phyloP scores from a whole-genome alignment of 1,140 invertebrate species.

The Tachypleus tridentatus region DNA sequence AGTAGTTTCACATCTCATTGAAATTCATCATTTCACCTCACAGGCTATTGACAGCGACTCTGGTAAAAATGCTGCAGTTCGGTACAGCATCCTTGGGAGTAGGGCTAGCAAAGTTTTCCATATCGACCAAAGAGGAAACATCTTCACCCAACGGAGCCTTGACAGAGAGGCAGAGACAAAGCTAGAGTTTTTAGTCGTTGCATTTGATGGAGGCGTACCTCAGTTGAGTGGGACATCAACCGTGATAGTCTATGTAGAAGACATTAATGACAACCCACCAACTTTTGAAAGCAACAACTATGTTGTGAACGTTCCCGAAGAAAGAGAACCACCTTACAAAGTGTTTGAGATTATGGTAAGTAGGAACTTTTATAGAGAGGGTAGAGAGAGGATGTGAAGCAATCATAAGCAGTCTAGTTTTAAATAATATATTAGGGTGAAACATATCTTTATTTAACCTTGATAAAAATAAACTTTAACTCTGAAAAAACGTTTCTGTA shows the following conservation, averaged over 20 bases:
- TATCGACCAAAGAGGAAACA: conserved; percentile 35
- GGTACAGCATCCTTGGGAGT: conserved; percentile 61
- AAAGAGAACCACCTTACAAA: conserved; percentile 27
- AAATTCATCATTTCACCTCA: no score
- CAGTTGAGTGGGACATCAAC: conserved; percentile 30
- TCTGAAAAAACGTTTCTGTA: no score
- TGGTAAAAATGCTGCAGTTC: conserved; percentile 83
- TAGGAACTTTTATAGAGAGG: background rate
- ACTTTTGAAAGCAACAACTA: conserved; percentile 47
- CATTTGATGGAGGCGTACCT: conserved; percentile 34
- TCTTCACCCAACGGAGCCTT: conserved; percentile 29
- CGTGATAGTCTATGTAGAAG: conserved; percentile 25
- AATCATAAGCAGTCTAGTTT: no score
- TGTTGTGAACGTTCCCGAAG: conserved; percentile 28
- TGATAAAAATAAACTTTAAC: no score
- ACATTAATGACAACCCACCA: conserved; percentile 78
- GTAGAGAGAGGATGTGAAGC: no score
- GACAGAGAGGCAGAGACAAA: conserved; percentile 27
- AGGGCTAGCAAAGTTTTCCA: conserved; percentile 30
- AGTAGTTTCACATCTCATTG: no score
- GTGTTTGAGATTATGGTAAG: conserved; percentile 24
- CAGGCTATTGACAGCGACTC: conserved; percentile 78
- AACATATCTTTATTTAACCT: no score
- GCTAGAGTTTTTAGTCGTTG: conserved; percentile 38
- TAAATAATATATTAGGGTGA: no score